phyloP scores from a whole-genome alignment of 2,113 vertebrate species.

The Mobula birostris region DNA sequence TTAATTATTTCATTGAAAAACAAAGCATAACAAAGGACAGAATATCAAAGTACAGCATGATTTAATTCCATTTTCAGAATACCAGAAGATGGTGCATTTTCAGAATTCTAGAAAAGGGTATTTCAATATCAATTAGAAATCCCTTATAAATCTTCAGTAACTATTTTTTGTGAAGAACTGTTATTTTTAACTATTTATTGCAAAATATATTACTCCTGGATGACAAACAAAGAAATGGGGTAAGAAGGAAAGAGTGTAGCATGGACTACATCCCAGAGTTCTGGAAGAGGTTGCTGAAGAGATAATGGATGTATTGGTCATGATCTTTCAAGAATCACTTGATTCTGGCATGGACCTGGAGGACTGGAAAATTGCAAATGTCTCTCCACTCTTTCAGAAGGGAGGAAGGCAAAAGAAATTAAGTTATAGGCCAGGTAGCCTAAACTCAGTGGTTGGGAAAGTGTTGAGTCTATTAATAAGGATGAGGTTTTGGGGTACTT shows the following conservation, averaged over 20 bases:
- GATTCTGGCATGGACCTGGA: no score
- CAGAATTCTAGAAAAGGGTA: background rate
- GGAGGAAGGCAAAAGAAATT: no score
- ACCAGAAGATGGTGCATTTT: background rate
- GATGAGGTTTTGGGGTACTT: no score
- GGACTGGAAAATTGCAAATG: no score
- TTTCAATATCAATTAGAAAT: background rate
- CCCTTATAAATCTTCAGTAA: background rate
- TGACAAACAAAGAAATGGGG: background rate
- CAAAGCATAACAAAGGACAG: background rate
- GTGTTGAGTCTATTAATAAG: no score
- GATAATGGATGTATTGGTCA: no score
- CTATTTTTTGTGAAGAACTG: background rate
- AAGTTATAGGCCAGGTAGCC: no score
- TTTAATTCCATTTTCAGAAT: background rate
- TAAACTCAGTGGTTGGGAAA: no score
- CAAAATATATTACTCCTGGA: background rate
- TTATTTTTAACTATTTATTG: background rate
- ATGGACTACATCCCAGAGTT: no score
- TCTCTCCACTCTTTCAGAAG: no score
- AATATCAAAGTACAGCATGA: background rate
- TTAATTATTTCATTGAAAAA: background rate
- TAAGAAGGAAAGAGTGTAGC: background rate
- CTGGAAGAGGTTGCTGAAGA: no score
- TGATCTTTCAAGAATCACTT: no score